Evolutionary conservation across 2,113 vertebrate genomes (phyloP), one percentile per base, ranked within the genome.

Genomic region (Psittacula cyanocephala): DNA sequence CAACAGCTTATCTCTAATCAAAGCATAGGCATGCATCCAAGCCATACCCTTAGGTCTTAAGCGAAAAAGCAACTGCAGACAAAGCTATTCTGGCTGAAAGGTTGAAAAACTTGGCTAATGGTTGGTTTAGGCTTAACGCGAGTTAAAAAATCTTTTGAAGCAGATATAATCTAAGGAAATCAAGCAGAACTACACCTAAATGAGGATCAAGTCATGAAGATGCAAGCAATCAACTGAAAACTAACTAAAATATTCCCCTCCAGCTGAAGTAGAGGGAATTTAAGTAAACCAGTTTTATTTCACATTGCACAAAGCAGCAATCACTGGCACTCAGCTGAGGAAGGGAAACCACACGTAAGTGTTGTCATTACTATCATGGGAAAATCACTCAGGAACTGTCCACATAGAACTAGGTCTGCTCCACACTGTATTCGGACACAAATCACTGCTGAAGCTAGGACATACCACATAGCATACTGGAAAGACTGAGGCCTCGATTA

Each of bases 81-180:
- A 3, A 71, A 75, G 41, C 23, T 84, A 46, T 55, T 78, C 5
- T n/a, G n/a, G 55, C 53, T 94, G 47, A 68, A 88, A 93, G 55
- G 64, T 6, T 67, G 17, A 94, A 94, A 95, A 86, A 57, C 16
- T 44, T 76, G 17, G 27, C 43, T 96, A 83, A 96, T 76, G 62
- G 62, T 24, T 64, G 76, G 87, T 79, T 87, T 87, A 86, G 29
- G 35, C 20, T 92, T 60, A 86, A 88, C 29, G 1, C 15, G 60
- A 68, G 25, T 91, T 81, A 72, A 71, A 71, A 92, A 53, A 72
- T 89, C 72, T 63, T 87, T 39, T 79, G 80, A 88, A 90, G 75
- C 31, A 67, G 62, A 49, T 92, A 81, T 82, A 94, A 93, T 75
- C 31, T 49, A 91, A 95, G 49, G 82, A 96, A 97, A 94, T 81